phyloP scores from a whole-genome alignment of 30 jellyfish, hydroid and myxozoan species.

The Chrysaora quinquecirrha region DNA sequence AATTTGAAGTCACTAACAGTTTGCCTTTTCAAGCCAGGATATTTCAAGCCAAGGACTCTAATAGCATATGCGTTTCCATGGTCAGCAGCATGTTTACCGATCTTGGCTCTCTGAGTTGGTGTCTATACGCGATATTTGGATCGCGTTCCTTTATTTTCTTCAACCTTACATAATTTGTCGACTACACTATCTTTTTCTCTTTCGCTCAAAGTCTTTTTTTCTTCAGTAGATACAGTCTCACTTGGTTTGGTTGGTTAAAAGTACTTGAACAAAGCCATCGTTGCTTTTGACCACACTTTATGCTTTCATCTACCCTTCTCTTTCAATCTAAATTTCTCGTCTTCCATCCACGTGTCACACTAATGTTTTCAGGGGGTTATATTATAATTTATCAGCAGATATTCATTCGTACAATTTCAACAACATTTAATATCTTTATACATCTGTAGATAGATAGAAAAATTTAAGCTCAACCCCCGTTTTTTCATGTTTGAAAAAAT shows the following conservation, averaged over 20 bases:
- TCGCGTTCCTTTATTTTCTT: constrained; percentile 44
- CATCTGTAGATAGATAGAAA: background rate
- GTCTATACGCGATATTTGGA: constrained; percentile 51
- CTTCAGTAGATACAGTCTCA: constrained; percentile 46
- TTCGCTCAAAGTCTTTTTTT: constrained; percentile 32
- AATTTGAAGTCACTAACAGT: constrained; percentile 39
- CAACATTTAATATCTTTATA: background rate
- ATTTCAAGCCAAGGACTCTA: background rate
- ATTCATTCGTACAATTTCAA: background rate
- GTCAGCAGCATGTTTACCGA: constrained; percentile 43
- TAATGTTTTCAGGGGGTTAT: background rate
- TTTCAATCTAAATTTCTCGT: constrained; percentile 22
- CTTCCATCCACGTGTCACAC: background rate
- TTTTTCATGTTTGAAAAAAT: background rate
- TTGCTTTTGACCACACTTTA: constrained; percentile 50
- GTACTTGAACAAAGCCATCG: constrained; percentile 59
- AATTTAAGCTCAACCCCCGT: background rate
- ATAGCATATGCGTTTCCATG: constrained; percentile 45
- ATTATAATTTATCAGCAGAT: background rate
- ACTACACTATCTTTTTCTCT: constrained; percentile 58
- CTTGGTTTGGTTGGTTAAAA: constrained; percentile 55
- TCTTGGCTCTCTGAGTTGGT: constrained; percentile 76
- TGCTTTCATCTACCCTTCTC: constrained; percentile 26
- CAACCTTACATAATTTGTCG: constrained; percentile 52
- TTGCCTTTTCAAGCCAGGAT: constrained; percentile 48